Percentiles rank a stretch among this genome's conserved stretches.
Evolutionary conservation across 64 coral and sea anemone species (phyloP).

Genomic region (Montipora cactus): DNA sequence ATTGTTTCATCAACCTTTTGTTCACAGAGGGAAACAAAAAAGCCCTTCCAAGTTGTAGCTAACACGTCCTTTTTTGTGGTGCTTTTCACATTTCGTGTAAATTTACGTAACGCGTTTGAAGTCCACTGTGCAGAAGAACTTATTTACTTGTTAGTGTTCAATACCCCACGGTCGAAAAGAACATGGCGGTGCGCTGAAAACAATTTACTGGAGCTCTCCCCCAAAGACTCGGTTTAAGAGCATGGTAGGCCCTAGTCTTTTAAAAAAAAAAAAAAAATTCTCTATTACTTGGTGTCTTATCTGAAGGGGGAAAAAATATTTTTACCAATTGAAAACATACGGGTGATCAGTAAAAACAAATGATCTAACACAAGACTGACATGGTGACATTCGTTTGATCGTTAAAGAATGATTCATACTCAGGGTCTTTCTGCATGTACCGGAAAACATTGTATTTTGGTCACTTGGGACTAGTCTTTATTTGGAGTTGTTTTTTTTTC

Average conservation of each 20-base stretch:
- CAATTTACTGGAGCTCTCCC: no score
- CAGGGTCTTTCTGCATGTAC: no score
- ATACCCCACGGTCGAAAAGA: neutral
- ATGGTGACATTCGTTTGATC: no score
- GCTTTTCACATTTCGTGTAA: neutral
- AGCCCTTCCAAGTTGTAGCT: neutral
- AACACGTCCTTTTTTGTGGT: neutral
- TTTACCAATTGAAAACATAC: no score
- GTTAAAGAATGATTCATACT: no score
- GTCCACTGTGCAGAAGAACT: conserved; percentile 23
- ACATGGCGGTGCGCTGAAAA: neutral
- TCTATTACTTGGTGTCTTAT: no score
- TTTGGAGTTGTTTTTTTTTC: neutral
- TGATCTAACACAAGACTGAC: no score
- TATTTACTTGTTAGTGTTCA: neutral
- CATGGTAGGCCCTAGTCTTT: neutral
- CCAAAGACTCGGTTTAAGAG: neutral
- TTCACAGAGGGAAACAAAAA: neutral
- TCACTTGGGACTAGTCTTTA: neutral
- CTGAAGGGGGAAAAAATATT: no score
- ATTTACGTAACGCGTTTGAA: neutral
- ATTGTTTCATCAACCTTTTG: neutral
- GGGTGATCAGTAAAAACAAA: no score
- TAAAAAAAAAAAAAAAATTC: no score
- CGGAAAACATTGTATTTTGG: neutral